Percentiles rank a stretch among this genome's conserved stretches.
These are phyloP conservation scores for Helogale parvula DNA, from an alignment of 2,113 vertebrate species.

Conservation along the genomic window DNA sequence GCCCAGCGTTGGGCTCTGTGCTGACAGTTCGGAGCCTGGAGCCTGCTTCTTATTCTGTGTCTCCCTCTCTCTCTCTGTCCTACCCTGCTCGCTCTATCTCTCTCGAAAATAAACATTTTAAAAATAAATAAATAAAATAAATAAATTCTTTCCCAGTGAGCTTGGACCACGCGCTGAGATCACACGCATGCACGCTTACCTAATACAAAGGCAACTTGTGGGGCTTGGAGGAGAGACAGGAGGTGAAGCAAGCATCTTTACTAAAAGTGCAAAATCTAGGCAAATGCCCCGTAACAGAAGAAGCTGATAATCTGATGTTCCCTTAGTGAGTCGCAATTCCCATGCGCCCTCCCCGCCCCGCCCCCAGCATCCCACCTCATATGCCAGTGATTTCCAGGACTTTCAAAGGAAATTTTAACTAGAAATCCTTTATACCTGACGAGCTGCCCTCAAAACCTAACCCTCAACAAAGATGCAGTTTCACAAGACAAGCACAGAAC, in stretches of 20 bases:
- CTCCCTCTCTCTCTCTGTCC: too few species aligned
- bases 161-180: neutral
- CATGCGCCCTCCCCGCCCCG: neutral
- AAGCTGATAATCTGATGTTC: neutral
- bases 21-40: too few species aligned
- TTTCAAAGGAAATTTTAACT: constrained; percentile 7
- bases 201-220: neutral
- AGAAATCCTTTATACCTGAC: neutral
- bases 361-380: neutral
- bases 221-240: neutral
- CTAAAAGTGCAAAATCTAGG: neutral
- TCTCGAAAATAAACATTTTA: too few species aligned
- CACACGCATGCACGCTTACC: neutral
- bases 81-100: too few species aligned
- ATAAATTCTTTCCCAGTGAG: neutral
- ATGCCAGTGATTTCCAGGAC: neutral
- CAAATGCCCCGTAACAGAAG: constrained; percentile 25
- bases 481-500: neutral
- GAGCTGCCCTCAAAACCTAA: neutral
- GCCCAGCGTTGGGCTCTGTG: too few species aligned
- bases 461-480: neutral
- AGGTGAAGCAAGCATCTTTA: neutral
- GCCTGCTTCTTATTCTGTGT: too few species aligned
- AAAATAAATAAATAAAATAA: too few species aligned
- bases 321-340: neutral